Evolutionary conservation across 2,888 invertebrate genomes (phyloP), one percentile per base, ranked within the genome.

Genomic region (Cactoblastis cactorum): DNA sequence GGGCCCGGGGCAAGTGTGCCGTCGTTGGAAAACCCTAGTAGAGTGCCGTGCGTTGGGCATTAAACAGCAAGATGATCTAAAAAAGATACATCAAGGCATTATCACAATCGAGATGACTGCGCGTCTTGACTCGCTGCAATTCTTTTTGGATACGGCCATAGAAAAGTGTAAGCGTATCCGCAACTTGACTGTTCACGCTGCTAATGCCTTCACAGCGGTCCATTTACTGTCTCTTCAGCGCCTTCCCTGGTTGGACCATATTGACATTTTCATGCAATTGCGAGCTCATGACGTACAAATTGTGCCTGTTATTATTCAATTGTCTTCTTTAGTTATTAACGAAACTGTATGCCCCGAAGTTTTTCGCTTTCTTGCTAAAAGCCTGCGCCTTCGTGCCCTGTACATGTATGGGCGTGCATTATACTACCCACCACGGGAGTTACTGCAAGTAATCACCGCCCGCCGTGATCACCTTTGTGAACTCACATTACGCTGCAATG

Each of bases 341-440:
- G 64, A 66, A 24, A 58, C 43, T 5, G 53, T 66, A 9, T 50
- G 55, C 2, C 52, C 39, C 8, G 54, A 56, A 1, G 56, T 69
- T 32, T 53, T 69, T 17, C 28, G 51, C 8, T 32, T 34, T 6
- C 45, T 67, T 8, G 53, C 57, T 2, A 46, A 38, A 4, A 45
- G 46, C 4, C 28, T 49, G 5, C 51, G 43, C 2, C 53, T 71
- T 1, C 47, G 33, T 2, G 59, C 54, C 6, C 50, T 75, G 5
- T 68, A 74, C 48, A 72, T 75, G 74, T 75, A 65, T 35, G 74
- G 74, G 1, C 58, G 61, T 33, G 58, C 70, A 5, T 39, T 58
- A 24, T 56, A 62, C 53, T 71, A 62, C 43, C 61, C 65, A 2
- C 50, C 52, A 0, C 51, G 46, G 6, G 67, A 66, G 19, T 51